phyloP scores from a whole-genome alignment of 2,113 vertebrate species.

The Heteronetta atricapilla region DNA sequence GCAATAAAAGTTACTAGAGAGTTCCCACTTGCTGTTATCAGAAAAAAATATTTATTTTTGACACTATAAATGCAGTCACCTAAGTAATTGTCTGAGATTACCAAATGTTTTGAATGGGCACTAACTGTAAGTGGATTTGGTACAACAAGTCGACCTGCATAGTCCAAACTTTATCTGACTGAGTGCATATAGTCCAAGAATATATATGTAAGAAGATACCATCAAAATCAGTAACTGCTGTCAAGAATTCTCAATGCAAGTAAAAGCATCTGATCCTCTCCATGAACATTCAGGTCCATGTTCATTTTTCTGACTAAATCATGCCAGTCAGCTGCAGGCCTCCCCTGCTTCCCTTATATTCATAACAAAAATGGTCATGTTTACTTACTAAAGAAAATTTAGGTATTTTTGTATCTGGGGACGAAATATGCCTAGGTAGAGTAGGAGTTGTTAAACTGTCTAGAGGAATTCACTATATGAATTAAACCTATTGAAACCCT shows the following conservation, averaged over 20 bases:
- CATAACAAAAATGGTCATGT: not conserved
- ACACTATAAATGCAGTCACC: not conserved
- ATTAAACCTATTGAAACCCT: not conserved
- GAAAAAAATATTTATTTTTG: not conserved
- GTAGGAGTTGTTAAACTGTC: not conserved
- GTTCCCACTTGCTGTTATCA: not conserved
- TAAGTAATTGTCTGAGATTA: not conserved
- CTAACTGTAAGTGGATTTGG: not conserved
- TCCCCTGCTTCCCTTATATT: not conserved
- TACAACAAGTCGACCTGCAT: not conserved
- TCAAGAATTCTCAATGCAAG: not conserved
- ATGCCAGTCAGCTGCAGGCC: not conserved
- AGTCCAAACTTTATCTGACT: not conserved
- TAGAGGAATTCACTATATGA: not conserved
- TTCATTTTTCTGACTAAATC: not conserved
- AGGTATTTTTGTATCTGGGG: not conserved
- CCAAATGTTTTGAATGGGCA: not conserved
- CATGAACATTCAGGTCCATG: not conserved
- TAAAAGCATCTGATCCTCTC: not conserved
- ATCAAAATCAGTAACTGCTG: not conserved
- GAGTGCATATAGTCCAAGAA: not conserved
- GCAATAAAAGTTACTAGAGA: not conserved
- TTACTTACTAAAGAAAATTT: not conserved
- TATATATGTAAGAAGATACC: not conserved
- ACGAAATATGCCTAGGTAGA: not conserved